Percentiles rank a stretch among this genome's conserved stretches.
Evolutionary conservation across 2,888 invertebrate species (phyloP).

Genomic region (Callyntrura sp.): DNA sequence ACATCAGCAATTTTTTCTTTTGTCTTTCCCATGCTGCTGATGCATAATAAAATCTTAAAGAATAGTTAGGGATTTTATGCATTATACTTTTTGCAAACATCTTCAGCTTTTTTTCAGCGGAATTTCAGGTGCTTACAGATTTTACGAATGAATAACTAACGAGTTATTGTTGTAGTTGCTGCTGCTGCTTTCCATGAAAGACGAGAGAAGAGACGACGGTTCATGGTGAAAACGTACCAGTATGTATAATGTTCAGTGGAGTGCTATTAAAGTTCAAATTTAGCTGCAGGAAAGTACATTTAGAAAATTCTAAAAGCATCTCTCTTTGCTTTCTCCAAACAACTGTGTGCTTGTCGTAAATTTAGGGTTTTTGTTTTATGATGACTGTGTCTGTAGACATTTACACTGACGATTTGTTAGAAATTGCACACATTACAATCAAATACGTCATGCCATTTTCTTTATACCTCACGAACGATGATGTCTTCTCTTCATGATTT

Average conservation of each 20-base stretch:
- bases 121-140: background rate
- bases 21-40: too few relatives aligned
- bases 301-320: background rate
- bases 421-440: conserved; percentile 46
- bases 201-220: too few relatives aligned
- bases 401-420: background rate
- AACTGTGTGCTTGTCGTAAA: background rate
- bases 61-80: too few relatives aligned
- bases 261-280: too few relatives aligned
- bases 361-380: too few relatives aligned
- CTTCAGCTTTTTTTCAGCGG: background rate
- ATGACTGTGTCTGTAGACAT: background rate
- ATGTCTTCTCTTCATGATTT: background rate
- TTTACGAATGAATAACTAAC: background rate
- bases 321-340: background rate
- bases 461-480: background rate
- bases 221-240: too few relatives aligned
- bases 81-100: too few relatives aligned
- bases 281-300: background rate
- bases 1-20: too few relatives aligned
- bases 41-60: too few relatives aligned
- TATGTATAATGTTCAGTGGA: too few relatives aligned
- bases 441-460: conserved; percentile 17
- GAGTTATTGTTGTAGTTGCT: too few relatives aligned
- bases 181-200: too few relatives aligned